Base-by-base conservation (phyloP, 2,797 vertebrate species). In the Chelon auratus region DNA sequence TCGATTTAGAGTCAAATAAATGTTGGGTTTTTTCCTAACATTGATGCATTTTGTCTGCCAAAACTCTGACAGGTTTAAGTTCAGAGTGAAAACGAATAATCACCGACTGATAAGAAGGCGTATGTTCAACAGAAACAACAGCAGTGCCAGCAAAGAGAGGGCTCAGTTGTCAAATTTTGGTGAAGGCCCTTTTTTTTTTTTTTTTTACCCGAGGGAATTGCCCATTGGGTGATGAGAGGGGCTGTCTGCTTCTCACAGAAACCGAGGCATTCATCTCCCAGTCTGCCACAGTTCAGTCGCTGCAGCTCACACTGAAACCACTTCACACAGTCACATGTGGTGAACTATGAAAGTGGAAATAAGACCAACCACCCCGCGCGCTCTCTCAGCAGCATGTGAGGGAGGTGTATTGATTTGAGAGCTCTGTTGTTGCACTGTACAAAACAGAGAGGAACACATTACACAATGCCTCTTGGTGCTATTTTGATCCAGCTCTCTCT, bases 391-490 rank as follows among this genome's bases (percentile, higher is more conserved):
- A 65, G 72, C 83, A 67, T 90, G 87, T 85, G 90, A 91, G 89
- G 90, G 93, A 92, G 89, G 89, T 51, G 80, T 90, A 94, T 94
- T 72, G 93, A 94, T 93, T 78, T 53, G 60, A 89, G 62, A 75
- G 77, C 84, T 86, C 73, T 84, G 85, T 84, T 90, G 87, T 88
- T 86, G 88, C 64, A 47, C 74, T 51, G 78, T 66, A 78, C 67
- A 74, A 87, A 90, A 70, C 66, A 83, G 75, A 87, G 77, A 85
- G 74, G 84, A 87, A 85, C 89, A 79, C 86, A 88, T 92, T 94
- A 94, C 91, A 93, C 92, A 93, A 94, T 88, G 67, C 55, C 1
- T 64, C 77, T 78, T 24, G 59, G 80, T 86, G 88, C 91, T 92
- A 93, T 94, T 94, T 93, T 89, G 66, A 91, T 87, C 73, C 63